A percentile compares a stretch with the other conserved stretches of the same genome.
These are phyloP conservation scores for Nezara viridula DNA, from an alignment of 2,888 invertebrate species.

Conservation along the genomic window DNA sequence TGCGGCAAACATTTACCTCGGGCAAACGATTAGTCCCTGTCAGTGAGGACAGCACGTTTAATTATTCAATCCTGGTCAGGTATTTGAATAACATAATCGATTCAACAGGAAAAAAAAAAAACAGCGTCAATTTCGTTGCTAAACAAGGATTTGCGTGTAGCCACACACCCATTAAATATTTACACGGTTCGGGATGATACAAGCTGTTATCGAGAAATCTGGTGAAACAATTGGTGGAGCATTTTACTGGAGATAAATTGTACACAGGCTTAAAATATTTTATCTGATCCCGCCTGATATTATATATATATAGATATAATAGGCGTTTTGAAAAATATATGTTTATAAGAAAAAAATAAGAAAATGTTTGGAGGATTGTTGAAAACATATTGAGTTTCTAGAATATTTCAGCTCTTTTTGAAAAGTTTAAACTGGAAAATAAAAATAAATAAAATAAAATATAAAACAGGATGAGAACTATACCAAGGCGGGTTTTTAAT, in stretches of 20 bases:
- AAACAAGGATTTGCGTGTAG: conserved; percentile 9
- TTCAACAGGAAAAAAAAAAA: background rate
- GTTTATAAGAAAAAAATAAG: too few species aligned
- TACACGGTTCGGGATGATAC: background rate
- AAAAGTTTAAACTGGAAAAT: too few species aligned
- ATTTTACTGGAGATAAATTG: background rate
- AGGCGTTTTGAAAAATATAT: too few species aligned
- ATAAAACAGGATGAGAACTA: too few species aligned
- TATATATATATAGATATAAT: too few species aligned
- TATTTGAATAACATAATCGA: conserved; percentile 20
- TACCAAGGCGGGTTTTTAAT: too few species aligned
- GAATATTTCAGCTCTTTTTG: too few species aligned
- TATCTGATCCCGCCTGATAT: background rate
- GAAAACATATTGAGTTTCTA: too few species aligned
- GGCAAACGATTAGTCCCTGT: conserved; percentile 25
- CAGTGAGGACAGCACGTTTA: background rate
- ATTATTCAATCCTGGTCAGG: background rate
- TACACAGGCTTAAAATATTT: background rate
- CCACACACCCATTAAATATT: background rate
- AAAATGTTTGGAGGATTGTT: too few species aligned
- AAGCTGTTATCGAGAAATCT: background rate
- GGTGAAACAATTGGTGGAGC: background rate
- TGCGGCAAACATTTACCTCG: background rate
- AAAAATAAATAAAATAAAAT: too few species aligned
- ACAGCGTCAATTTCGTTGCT: background rate